Conservation (phyloP, 2,888 invertebrate species). For the Cephus rjabovi region DNA sequence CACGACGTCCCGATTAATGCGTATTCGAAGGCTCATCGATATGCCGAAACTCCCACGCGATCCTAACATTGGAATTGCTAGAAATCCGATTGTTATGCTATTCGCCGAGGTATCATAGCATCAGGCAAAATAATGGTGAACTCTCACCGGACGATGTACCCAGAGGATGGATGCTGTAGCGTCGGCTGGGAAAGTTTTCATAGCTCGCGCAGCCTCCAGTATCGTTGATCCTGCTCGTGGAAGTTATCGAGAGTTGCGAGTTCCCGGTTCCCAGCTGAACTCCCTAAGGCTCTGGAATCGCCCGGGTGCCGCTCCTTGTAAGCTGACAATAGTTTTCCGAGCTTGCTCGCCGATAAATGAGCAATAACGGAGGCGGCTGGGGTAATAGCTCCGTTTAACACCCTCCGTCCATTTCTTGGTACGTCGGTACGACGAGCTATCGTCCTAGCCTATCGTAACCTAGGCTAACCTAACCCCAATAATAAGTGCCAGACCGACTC, state of each 20-base stretch:
- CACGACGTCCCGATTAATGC: slow-evolving; percentile 40
- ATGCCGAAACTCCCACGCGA: slow-evolving; percentile 43
- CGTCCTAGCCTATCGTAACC: neutral
- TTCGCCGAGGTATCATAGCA: slow-evolving; percentile 24
- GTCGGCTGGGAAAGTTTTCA: neutral
- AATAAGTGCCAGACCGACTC: slow-evolving; percentile 6
- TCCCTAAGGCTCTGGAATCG: neutral
- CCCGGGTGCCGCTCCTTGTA: slow-evolving; percentile 5
- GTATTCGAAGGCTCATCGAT: slow-evolving; percentile 51
- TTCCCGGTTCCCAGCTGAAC: neutral
- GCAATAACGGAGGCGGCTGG: slow-evolving; percentile 46
- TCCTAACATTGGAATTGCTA: slow-evolving; percentile 37
- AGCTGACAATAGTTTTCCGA: slow-evolving; percentile 41
- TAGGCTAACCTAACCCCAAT: slow-evolving; percentile 9
- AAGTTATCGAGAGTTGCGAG: neutral
- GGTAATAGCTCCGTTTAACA: slow-evolving; percentile 52
- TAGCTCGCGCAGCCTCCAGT: neutral
- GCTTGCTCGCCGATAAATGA: slow-evolving; percentile 49
- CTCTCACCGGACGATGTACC: slow-evolving; percentile 19
- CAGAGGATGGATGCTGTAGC: neutral
- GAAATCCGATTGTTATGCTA: neutral
- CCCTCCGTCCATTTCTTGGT: slow-evolving; percentile 32
- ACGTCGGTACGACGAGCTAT: slow-evolving; percentile 12
- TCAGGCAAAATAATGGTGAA: slow-evolving; percentile 34
- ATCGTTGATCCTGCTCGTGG: neutral